Conservation (phyloP, 2,113 vertebrate species). For the Prunella himalayana region DNA sequence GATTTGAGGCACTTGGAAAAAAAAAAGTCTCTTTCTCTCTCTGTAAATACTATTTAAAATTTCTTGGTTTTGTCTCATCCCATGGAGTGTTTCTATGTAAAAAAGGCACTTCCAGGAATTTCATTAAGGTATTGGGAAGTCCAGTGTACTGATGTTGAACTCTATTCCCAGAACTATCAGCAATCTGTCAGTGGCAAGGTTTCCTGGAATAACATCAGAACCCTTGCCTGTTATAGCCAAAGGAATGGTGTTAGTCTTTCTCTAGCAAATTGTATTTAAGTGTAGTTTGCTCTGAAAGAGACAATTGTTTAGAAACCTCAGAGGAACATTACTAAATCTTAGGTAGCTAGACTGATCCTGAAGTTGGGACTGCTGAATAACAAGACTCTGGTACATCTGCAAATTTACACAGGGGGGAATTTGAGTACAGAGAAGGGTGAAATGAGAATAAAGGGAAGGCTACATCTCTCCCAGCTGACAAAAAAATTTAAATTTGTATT, state of each 20-base stretch:
- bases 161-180: slow-evolving; percentile 57
- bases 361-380: background rate
- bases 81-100: background rate
- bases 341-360: background rate
- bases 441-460: background rate
- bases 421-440: background rate
- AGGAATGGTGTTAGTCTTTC: background rate
- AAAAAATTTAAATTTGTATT: background rate
- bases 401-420: background rate
- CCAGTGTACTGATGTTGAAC: slow-evolving; percentile 26
- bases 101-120: slow-evolving; percentile 41
- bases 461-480: background rate
- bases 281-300: background rate
- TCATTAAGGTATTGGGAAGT: slow-evolving; percentile 32
- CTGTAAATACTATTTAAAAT: background rate
- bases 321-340: background rate
- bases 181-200: slow-evolving; percentile 30
- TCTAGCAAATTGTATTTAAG: background rate
- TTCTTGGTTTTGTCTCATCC: background rate
- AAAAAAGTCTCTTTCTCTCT: background rate
- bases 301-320: background rate
- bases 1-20: background rate
- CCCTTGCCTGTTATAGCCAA: background rate
- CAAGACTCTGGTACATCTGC: background rate
- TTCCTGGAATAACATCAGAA: slow-evolving; percentile 44